Evolutionary conservation across 92 coral and sea anemone species (phyloP).

Genomic region (Porites cylindrica): DNA sequence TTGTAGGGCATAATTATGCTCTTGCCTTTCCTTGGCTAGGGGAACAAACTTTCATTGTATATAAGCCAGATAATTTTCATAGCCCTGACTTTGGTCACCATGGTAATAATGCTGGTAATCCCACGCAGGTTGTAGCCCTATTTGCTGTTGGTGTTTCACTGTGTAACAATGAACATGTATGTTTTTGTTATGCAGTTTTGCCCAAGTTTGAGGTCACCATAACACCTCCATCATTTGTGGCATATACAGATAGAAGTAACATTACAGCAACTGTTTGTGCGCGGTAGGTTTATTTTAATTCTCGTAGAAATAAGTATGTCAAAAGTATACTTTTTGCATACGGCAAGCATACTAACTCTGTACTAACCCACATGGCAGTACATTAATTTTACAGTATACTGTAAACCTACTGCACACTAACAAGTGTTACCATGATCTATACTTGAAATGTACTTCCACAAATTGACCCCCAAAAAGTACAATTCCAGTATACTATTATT

Average conservation of each 20-base stretch:
- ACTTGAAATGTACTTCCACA: no score
- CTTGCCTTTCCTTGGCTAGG: no score
- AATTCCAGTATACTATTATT: neutral
- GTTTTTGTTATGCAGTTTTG: conserved; percentile 56
- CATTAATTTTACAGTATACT: conserved; percentile 9
- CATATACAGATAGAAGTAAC: conserved; percentile 63
- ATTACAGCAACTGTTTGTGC: conserved; percentile 91
- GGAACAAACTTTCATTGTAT: no score
- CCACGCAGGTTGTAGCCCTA: no score
- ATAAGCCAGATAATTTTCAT: no score
- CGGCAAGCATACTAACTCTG: conserved; percentile 2
- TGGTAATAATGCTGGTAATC: no score
- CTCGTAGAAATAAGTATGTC: neutral
- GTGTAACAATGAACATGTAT: no score
- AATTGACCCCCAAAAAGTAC: no score
- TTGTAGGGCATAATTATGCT: no score
- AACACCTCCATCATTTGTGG: conserved; percentile 86
- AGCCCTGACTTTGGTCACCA: no score
- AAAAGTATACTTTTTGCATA: neutral
- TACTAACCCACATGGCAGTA: neutral
- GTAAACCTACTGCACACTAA: neutral
- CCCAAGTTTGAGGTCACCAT: conserved; percentile 92
- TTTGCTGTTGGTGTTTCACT: no score
- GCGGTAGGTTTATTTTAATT: conserved; percentile 54
- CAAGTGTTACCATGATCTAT: no score